Percentiles rank a stretch among this genome's conserved stretches.
Evolutionary conservation across 2,113 vertebrate species (phyloP).

Genomic region (Clarias batrachus): DNA sequence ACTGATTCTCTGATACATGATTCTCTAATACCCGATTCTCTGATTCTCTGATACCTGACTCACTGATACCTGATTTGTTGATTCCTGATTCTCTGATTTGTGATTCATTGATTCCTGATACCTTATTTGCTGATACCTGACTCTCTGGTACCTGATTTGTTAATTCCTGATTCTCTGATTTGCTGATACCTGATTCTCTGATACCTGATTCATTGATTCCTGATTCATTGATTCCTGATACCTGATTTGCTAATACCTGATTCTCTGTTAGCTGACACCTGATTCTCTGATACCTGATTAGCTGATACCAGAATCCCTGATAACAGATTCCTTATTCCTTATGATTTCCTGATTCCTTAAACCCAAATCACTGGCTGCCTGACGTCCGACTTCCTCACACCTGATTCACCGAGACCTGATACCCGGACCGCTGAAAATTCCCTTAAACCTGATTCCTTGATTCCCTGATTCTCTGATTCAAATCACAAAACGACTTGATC

Average conservation of each 20-base stretch:
- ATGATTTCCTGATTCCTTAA: not conserved
- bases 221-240: not conserved
- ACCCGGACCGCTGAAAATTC: not conserved
- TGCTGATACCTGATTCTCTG: not conserved
- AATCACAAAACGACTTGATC: not conserved
- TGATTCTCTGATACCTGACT: not conserved
- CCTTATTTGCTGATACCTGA: not conserved
- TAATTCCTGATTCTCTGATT: not conserved
- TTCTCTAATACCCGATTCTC: too few relatives aligned
- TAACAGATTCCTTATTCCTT: not conserved
- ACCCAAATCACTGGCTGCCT: not conserved
- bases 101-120: not conserved
- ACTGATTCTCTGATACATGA: not conserved
- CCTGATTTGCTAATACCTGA: not conserved
- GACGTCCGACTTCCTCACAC: not conserved
- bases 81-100: not conserved
- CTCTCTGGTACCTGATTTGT: too few relatives aligned
- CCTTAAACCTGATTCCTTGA: not conserved
- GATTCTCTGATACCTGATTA: not conserved
- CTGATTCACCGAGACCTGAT: not conserved
- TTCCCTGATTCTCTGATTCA: not conserved
- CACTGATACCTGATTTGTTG: not conserved
- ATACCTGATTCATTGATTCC: not conserved
- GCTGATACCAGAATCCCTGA: not conserved
- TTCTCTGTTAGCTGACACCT: not conserved